Percentiles rank a stretch among this genome's conserved stretches.
phyloP scores from a whole-genome alignment of 2,888 invertebrate genomes.

The Xestia ashworthii region DNA sequence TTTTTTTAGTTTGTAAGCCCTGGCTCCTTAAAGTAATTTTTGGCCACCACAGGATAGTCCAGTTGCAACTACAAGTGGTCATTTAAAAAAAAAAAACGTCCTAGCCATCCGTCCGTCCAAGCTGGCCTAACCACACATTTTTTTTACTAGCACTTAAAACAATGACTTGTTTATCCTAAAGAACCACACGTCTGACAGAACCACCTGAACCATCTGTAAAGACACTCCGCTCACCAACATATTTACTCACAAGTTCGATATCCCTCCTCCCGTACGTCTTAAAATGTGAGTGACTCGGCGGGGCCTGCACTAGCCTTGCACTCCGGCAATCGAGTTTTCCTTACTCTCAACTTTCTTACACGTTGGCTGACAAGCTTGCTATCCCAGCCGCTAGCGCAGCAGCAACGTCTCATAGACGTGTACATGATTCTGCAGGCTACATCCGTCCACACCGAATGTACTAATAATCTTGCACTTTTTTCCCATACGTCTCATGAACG shows the following conservation, averaged over 20 bases:
- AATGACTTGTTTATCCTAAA: neutral
- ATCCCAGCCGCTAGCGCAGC: neutral
- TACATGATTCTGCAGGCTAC: conserved; percentile 69
- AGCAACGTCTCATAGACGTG: conserved; percentile 69
- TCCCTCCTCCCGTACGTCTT: conserved; percentile 25
- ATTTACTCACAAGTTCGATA: conserved; percentile 29
- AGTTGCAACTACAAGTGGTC: no score
- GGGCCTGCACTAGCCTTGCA: conserved; percentile 82
- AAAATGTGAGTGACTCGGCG: conserved; percentile 78
- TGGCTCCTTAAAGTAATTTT: no score
- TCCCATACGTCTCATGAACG: conserved; percentile 64
- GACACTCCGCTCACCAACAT: neutral
- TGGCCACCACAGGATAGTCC: no score
- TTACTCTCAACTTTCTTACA: neutral
- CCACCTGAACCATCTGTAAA: conserved; percentile 21
- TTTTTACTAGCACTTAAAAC: neutral
- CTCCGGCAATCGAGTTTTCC: conserved; percentile 70
- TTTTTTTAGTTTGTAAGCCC: no score
- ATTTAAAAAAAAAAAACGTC: no score
- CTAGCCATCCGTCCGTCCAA: no score
- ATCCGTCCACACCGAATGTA: no score
- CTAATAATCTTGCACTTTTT: neutral
- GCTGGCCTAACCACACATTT: neutral
- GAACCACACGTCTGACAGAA: conserved; percentile 55
- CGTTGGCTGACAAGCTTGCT: conserved; percentile 32